Base-by-base conservation (phyloP, 2,888 invertebrate species). In the Pachliopta kotzebuea region DNA sequence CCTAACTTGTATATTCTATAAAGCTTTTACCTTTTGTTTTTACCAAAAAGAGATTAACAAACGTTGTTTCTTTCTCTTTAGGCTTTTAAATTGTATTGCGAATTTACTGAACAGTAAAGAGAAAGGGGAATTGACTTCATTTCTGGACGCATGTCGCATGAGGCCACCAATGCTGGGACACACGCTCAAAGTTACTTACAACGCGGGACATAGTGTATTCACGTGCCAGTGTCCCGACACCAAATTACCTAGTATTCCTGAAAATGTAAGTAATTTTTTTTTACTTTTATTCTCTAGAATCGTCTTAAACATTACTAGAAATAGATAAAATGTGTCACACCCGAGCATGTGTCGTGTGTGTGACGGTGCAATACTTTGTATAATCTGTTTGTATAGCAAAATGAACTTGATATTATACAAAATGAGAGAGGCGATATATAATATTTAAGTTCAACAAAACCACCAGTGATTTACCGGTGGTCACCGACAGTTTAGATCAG, bases 161-260 rank as follows among this genome's bases (percentile, higher is more conserved):
- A 74, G 86, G 31, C 90, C 88, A 7, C 90, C 88, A 0, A 81
- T 85, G 85, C 81, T 83, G 1, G 86, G 87, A 0, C 88, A 88
- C 72, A 90, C 88, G 59, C 79, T 90, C 21, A 86, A 80, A 71
- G 83, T 87, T 23, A 85, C 83, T 11, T 85, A 83, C 76, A 85
- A 85, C 70, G 84, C 88, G 1, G 90, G 89, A 8, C 84, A 85
- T 72, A 86, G 81, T 71, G 86, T 85, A 65, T 89, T 90, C 76
- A 78, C 81, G 72, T 94, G 94, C 72, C 92, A 97, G 95, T 94
- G 94, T 78, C 98, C 98, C 77, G 94, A 96, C 76, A 95, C 95
- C 74, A 95, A 95, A 80, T 92, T 99, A 74, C 98, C 99, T 23
- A 97, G 96, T 86, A 98, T 99, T 92, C 98, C 98, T 62, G 97